phyloP scores from a whole-genome alignment of 2,113 vertebrate genomes.

The Verasper variegatus region DNA sequence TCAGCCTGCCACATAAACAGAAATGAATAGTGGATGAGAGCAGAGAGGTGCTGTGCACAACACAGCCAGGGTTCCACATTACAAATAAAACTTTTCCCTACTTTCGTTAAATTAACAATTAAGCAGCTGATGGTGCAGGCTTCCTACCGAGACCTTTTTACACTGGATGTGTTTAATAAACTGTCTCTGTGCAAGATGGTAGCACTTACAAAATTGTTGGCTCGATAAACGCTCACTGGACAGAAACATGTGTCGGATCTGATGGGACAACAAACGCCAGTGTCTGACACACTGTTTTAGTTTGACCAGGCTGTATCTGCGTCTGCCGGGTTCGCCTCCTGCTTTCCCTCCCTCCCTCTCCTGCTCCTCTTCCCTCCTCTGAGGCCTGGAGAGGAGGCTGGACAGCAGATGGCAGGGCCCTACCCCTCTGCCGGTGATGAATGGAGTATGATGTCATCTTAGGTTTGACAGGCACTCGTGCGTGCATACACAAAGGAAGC shows the following conservation, averaged over 20 bases:
- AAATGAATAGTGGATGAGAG: constrained; percentile 94
- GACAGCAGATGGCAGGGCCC: constrained; percentile 92
- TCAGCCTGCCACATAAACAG: constrained; percentile 96
- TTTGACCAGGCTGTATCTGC: constrained; percentile 56
- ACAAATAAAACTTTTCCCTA: constrained; percentile 60
- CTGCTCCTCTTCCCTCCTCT: constrained; percentile 34
- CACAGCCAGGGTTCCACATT: constrained; percentile 61
- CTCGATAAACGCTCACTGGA: constrained; percentile 46
- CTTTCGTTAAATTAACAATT: constrained; percentile 58
- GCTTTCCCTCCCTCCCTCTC: constrained; percentile 5
- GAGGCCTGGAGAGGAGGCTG: constrained; percentile 80
- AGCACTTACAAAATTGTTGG: constrained; percentile 47
- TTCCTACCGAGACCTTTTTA: constrained; percentile 44
- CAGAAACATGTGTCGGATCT: constrained; percentile 65
- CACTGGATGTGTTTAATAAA: constrained; percentile 50
- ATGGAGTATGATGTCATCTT: constrained; percentile 98
- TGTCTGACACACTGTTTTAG: constrained; percentile 81
- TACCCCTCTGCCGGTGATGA: constrained; percentile 89
- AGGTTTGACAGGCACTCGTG: constrained; percentile 80
- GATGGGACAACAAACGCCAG: constrained; percentile 60
- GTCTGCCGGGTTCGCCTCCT: constrained; percentile 49
- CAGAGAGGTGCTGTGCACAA: constrained; percentile 76
- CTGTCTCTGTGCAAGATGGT: constrained; percentile 43
- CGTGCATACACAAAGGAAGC: constrained; percentile 87
- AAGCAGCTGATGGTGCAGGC: constrained; percentile 56